Evolutionary conservation across 1,140 invertebrate genomes (phyloP).

Genomic region (Neomicropteryx cornuta): DNA sequence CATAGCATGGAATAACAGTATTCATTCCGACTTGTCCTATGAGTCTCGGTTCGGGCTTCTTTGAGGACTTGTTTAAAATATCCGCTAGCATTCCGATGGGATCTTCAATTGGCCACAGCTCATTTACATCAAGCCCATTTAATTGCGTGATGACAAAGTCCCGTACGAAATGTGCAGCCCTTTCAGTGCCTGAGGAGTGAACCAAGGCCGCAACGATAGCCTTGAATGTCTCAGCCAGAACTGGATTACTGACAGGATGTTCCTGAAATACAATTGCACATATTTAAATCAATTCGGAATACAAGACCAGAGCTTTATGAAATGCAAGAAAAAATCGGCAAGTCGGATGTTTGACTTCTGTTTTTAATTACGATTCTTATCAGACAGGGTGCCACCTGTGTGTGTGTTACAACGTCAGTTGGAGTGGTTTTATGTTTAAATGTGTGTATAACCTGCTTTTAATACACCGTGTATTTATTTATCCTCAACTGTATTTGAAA

Average conservation of each 20-base stretch:
- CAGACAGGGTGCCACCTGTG: no score
- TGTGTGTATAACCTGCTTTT: no score
- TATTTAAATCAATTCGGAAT: conserved; percentile 13
- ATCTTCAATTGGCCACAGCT: conserved; percentile 69
- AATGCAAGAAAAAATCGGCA: neutral
- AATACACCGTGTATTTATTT: no score
- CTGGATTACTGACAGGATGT: conserved; percentile 56
- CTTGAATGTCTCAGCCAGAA: conserved; percentile 63
- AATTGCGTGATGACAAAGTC: conserved; percentile 80
- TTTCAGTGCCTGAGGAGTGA: conserved; percentile 44
- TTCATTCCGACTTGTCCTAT: conserved; percentile 64
- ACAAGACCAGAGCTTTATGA: neutral
- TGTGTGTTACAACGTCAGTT: no score
- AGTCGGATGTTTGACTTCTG: neutral
- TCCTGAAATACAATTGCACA: no score
- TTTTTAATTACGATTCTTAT: neutral
- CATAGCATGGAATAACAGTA: conserved; percentile 69
- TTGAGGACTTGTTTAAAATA: conserved; percentile 36
- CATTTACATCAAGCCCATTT: conserved; percentile 68
- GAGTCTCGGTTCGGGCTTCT: conserved; percentile 62
- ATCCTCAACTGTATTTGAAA: no score
- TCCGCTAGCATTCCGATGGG: conserved; percentile 59
- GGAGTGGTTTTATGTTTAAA: no score
- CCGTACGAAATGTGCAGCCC: conserved; percentile 63
- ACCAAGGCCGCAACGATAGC: conserved; percentile 75